These are phyloP conservation scores for Cotesia vestalis DNA, from an alignment of 1,140 invertebrate genomes.

Conservation along the genomic window DNA sequence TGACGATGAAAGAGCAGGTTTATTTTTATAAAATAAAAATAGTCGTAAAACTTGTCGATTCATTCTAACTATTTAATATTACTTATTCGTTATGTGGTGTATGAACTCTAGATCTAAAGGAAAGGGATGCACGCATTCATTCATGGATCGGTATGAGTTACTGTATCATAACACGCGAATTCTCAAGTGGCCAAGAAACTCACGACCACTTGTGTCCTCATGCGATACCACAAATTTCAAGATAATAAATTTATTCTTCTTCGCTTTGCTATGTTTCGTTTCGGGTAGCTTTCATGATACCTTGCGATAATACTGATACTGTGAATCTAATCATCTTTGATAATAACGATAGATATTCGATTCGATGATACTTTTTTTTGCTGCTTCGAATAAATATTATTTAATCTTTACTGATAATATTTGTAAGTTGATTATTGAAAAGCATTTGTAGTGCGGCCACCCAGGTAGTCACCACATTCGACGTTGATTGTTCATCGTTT, in stretches of 20 bases:
- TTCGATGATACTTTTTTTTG: constrained; percentile 7
- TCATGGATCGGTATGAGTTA: constrained; percentile 22
- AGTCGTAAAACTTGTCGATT: constrained; percentile 13
- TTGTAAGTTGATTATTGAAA: constrained; percentile 1
- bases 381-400: background rate
- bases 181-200: constrained; percentile 24
- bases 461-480: constrained; percentile 53
- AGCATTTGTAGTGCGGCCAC: constrained; percentile 46
- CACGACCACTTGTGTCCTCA: background rate
- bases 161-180: constrained; percentile 25
- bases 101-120: background rate
- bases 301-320: background rate
- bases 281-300: background rate
- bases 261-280: background rate
- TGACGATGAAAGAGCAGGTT: background rate
- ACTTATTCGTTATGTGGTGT: constrained; percentile 15
- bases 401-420: background rate
- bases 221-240: constrained; percentile 14
- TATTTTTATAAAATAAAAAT: constrained; percentile 9
- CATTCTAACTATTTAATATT: constrained; percentile 11
- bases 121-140: constrained; percentile 19
- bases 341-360: background rate
- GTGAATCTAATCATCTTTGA: background rate
- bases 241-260: constrained; percentile 10
- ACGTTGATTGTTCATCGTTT: constrained; percentile 51